phyloP scores from a whole-genome alignment of 2,113 vertebrate species.

The Balaeniceps rex region DNA sequence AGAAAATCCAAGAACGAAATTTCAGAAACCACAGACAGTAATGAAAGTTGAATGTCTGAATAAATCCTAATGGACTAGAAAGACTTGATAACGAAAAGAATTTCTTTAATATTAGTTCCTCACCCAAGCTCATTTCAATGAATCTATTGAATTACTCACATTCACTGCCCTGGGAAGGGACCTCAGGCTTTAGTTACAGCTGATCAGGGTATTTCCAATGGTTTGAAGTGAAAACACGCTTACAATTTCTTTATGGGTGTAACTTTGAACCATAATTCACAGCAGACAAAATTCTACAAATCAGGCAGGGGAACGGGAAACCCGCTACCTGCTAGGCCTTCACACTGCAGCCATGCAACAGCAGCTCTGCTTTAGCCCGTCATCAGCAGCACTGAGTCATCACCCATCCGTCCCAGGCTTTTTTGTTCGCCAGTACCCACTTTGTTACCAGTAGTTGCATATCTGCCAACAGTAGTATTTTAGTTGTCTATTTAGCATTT shows the following conservation, averaged over 20 bases:
- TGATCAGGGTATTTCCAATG: not conserved
- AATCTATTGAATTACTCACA: not conserved
- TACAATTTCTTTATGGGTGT: not conserved
- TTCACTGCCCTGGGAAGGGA: not conserved
- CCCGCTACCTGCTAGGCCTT: not conserved
- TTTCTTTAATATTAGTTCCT: not conserved
- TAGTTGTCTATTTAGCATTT: not conserved
- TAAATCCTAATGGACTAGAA: not conserved
- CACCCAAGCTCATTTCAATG: not conserved
- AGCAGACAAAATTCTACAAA: not conserved
- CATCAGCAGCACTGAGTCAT: not conserved
- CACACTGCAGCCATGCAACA: not conserved
- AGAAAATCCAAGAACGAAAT: not conserved
- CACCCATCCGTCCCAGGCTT: fast-evolving
- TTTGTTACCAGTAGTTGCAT: not conserved
- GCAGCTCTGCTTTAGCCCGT: not conserved
- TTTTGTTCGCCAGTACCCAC: not conserved
- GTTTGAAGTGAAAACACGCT: not conserved
- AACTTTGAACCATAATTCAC: not conserved
- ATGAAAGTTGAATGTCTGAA: not conserved
- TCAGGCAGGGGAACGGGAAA: not conserved
- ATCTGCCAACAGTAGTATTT: not conserved
- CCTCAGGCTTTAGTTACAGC: not conserved
- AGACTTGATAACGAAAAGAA: not conserved
- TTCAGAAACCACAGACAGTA: not conserved